phyloP scores from a whole-genome alignment of 2,888 invertebrate species.

The Eupithecia exiguata region DNA sequence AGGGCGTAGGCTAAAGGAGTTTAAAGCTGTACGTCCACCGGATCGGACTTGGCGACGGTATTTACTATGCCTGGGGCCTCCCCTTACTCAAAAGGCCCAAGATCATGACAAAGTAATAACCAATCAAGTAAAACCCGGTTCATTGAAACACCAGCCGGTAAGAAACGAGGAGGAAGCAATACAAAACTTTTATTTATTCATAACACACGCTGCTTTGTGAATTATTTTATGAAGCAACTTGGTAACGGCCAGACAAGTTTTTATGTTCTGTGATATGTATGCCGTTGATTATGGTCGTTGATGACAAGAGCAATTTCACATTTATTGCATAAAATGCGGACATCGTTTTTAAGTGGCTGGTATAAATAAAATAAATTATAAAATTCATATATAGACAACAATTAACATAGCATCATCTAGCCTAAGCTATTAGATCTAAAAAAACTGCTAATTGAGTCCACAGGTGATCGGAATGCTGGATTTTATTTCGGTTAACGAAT shows the following conservation, averaged over 20 bases:
- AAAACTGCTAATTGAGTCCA: too few relatives aligned
- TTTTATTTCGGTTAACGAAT: too few relatives aligned
- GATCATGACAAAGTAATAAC: not conserved
- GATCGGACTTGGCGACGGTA: too few relatives aligned
- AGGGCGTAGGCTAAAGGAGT: not conserved
- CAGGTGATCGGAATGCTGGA: too few relatives aligned
- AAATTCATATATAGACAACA: too few relatives aligned
- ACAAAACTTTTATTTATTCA: slow-evolving; percentile 21
- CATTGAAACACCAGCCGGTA: not conserved
- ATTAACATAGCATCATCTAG: too few relatives aligned
- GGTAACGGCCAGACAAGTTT: slow-evolving; percentile 17
- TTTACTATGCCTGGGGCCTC: too few relatives aligned
- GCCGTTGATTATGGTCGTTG: slow-evolving; percentile 1
- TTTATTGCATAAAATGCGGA: not conserved
- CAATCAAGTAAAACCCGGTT: not conserved
- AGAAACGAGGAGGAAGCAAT: not conserved
- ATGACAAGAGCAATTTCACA: not conserved
- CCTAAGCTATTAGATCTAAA: too few relatives aligned
- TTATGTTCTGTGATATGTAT: slow-evolving; percentile 13
- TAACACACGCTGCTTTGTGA: slow-evolving; percentile 24
- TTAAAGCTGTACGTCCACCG: not conserved
- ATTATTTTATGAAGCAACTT: slow-evolving; percentile 29
- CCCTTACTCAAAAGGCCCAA: too few relatives aligned
- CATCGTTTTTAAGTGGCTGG: not conserved
- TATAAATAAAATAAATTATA: not conserved